Evolutionary conservation across 2,113 vertebrate genomes (phyloP).

Genomic region (Psammodynastes pulverulentus): DNA sequence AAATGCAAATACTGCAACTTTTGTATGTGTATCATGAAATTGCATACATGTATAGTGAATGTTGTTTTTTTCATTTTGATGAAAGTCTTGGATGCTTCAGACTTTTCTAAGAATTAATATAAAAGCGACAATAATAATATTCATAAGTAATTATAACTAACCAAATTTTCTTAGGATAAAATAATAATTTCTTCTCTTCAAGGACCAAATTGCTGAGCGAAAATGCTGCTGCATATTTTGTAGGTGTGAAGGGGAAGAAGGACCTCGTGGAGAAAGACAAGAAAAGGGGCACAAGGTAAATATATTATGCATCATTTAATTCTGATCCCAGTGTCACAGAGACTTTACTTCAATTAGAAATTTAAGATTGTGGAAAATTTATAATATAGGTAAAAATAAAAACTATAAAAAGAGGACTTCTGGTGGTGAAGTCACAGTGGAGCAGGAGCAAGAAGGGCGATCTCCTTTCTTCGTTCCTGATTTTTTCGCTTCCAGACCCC

Average conservation of each 20-base stretch:
- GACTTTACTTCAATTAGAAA: background rate
- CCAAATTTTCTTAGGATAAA: background rate
- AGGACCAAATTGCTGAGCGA: conserved; percentile 19
- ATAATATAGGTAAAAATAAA: background rate
- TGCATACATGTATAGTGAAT: background rate
- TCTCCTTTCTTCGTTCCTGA: too few species aligned
- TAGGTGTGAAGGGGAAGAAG: background rate
- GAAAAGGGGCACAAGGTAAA: background rate
- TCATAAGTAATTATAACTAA: background rate
- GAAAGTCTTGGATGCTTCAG: background rate
- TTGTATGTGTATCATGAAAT: background rate
- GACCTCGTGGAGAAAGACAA: background rate
- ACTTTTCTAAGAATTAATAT: background rate
- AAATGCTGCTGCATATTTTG: conserved; percentile 14
- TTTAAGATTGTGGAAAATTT: background rate
- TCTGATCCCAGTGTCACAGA: background rate
- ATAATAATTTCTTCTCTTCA: background rate
- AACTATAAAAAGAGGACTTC: background rate
- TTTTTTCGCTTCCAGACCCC: too few species aligned
- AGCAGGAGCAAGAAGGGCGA: too few species aligned
- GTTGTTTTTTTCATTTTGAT: background rate
- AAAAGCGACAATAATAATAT: background rate
- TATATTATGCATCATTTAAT: background rate
- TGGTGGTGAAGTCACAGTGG: too few species aligned
- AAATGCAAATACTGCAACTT: background rate